These are phyloP conservation scores for Misgurnus mizolepis DNA, from an alignment of 2,113 vertebrate genomes.

Conservation along the genomic window DNA sequence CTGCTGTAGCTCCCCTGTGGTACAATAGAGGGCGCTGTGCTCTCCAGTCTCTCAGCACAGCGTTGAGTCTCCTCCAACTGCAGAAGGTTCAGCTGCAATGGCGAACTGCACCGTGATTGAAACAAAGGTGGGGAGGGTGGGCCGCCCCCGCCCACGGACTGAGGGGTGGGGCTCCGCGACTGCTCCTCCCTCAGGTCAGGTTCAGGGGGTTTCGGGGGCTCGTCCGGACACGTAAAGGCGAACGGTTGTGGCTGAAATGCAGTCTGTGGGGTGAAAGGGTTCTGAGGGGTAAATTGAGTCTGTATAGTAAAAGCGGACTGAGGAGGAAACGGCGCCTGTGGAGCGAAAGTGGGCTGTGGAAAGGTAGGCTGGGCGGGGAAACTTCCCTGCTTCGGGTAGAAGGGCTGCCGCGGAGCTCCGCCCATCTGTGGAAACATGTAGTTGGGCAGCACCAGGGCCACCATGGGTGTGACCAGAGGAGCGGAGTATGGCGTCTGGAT, in stretches of 20 bases:
- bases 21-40: conserved; percentile 47
- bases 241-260: conserved; percentile 66
- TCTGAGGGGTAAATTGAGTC: conserved; percentile 60
- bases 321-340: conserved; percentile 49
- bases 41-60: conserved; percentile 68
- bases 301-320: conserved; percentile 54
- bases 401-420: conserved; percentile 65
- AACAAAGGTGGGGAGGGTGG: conserved; percentile 81
- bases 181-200: conserved; percentile 62
- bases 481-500: conserved; percentile 66
- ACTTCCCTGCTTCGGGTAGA: conserved; percentile 63
- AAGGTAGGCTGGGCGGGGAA: conserved; percentile 62
- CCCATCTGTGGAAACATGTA: conserved; percentile 77
- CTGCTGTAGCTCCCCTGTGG: conserved; percentile 52
- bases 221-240: conserved; percentile 62
- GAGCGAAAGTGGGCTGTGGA: conserved; percentile 56
- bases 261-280: conserved; percentile 47
- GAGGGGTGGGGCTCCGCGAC: conserved; percentile 78
- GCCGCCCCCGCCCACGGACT: conserved; percentile 66
- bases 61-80: conserved; percentile 85
- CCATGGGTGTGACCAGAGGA: conserved; percentile 79
- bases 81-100: conserved; percentile 88
- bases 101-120: conserved; percentile 92
- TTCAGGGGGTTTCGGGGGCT: conserved; percentile 62
- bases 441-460: conserved; percentile 86